These are phyloP conservation scores for Himantopus leucocephalus DNA, from an alignment of 2,113 vertebrate genomes.

Conservation along the genomic window DNA sequence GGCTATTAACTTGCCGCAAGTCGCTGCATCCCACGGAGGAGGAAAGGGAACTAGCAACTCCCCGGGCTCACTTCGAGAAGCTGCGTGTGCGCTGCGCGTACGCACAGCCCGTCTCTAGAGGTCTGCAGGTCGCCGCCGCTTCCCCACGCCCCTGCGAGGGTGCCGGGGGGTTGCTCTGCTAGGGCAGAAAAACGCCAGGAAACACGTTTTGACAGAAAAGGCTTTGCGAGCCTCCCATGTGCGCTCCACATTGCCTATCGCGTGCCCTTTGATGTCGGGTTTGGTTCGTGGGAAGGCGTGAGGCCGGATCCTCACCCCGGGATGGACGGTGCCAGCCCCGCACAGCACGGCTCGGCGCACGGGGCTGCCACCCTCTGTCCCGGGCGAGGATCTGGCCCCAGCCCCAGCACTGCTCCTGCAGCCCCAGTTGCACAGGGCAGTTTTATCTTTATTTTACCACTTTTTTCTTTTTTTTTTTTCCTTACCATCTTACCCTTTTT, in stretches of 20 bases:
- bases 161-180: background rate
- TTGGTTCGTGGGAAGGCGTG: slow-evolving; percentile 40
- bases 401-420: background rate
- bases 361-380: accelerated
- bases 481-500: background rate
- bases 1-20: background rate
- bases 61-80: accelerated
- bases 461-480: background rate
- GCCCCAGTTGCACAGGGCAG: accelerated
- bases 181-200: slow-evolving; percentile 43
- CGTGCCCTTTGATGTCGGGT: slow-evolving; percentile 69
- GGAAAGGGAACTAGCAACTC: background rate
- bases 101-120: background rate
- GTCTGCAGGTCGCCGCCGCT: background rate
- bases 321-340: background rate
- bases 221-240: slow-evolving; percentile 60
- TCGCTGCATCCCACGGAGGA: background rate
- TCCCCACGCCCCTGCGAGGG: background rate
- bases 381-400: background rate
- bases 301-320: background rate
- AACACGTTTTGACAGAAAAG: slow-evolving; percentile 65
- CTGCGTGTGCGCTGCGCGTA: accelerated
- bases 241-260: slow-evolving; percentile 68
- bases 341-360: accelerated
- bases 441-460: accelerated